Conservation (phyloP, 2,113 vertebrate species). For the Campylomormyrus tamandua region DNA sequence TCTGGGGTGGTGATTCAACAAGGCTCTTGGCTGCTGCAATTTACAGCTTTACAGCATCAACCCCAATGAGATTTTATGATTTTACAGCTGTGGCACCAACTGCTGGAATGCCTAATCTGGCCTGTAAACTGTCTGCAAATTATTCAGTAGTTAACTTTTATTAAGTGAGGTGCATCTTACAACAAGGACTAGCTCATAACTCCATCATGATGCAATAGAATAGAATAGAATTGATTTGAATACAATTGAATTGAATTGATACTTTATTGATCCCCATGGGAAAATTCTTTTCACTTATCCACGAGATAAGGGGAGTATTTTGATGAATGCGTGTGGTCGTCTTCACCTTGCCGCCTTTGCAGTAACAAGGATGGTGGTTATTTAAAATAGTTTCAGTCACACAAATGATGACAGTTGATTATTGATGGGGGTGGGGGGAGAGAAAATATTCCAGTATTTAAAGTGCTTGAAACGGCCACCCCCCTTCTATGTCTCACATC, state of each 20-base stretch:
- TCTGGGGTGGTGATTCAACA: neutral
- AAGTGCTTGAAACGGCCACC: neutral
- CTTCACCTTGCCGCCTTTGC: neutral
- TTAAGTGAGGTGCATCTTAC: neutral
- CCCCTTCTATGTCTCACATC: neutral
- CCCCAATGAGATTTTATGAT: neutral
- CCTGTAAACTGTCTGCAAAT: neutral
- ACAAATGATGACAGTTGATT: neutral
- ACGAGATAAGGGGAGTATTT: neutral
- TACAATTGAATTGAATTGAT: neutral
- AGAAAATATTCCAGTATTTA: neutral
- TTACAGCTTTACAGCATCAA: neutral
- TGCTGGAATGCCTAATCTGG: neutral
- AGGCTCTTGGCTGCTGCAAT: neutral
- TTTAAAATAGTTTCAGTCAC: neutral
- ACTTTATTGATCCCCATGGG: neutral
- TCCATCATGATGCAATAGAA: neutral
- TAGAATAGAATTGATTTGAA: neutral
- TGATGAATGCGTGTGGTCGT: neutral
- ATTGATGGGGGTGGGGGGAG: neutral
- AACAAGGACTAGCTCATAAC: neutral
- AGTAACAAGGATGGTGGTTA: neutral
- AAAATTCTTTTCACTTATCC: neutral
- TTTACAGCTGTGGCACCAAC: neutral
- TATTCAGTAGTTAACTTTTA: neutral